Evolutionary conservation across 23 tunicate genomes (phyloP), one percentile per base, ranked within the genome.

Genomic region (Halocynthia aurantium): DNA sequence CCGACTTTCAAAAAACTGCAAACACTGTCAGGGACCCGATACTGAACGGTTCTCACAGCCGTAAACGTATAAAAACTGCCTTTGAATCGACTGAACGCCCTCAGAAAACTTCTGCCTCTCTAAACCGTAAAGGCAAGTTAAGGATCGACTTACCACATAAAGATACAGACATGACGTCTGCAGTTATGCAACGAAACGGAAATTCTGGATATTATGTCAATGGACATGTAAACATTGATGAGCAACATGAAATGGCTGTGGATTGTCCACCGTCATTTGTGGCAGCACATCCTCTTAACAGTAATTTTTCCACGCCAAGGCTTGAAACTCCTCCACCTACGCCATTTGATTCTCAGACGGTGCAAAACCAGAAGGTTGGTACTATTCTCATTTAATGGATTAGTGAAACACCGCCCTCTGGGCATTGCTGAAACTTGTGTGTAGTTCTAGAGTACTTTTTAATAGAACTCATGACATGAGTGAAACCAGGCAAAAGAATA

Each of bases 201-300:
- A 55, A 81, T 44, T 69, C 76, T 9, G 77, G 82, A 52, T 77
- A 87, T 44, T 61, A 68, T 53, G 53, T 81, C 53, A 92, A 92
- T 75, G 89, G 89, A 5, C 83, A 81, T 56, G 50, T 61, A 7
- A 81, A 84, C 44, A 76, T 81, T 19, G 98, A 92, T 57, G 98
- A 92, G 69, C 57, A 65, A 22, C 90, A 91, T 10, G 98, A 92
- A 79, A 92, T 92, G 98, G 98, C 92, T 12, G 98, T 92, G 6
- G 92, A 92, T 55, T 92, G 88, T 78, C 98, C 98, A 15, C 78
- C 88, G 13, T 67, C 85, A 10, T 81, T 80, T 77, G 87, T 91
- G 2, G 82, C 81, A 15, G 85, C 84, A 12, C 78, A 85, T 61
- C 90, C 90, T 13, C 90, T 87, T 12, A 77, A 77, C 56, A 71